These are phyloP conservation scores for Penaeus chinensis DNA, from an alignment of 1,140 invertebrate species.

Conservation along the genomic window DNA sequence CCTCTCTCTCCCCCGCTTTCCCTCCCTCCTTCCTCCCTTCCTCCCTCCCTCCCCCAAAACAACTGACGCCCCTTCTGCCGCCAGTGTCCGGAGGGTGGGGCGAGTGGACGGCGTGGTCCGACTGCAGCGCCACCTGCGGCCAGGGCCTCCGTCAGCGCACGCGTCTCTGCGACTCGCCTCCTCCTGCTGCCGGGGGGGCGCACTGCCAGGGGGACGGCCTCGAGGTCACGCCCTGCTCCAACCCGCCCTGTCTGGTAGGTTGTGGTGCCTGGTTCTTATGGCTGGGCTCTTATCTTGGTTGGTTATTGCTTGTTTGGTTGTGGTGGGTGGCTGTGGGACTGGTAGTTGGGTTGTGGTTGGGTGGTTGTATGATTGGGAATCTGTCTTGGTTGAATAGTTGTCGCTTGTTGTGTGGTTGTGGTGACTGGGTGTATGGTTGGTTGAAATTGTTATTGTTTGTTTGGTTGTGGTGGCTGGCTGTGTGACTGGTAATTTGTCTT, in stretches of 20 bases:
- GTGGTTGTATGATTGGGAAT: background rate
- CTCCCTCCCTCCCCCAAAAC: background rate
- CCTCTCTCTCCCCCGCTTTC: background rate
- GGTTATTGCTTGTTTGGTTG: too few species aligned
- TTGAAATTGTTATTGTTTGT: background rate
- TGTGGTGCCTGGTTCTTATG: background rate
- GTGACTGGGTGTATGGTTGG: background rate
- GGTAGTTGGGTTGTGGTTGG: too few species aligned
- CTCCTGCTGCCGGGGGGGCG: constrained; percentile 55
- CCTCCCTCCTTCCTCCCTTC: background rate
- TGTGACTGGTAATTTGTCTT: too few species aligned
- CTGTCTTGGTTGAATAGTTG: background rate
- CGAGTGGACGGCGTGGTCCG: constrained; percentile 85
- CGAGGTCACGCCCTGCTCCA: constrained; percentile 70
- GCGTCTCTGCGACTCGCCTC: constrained; percentile 66
- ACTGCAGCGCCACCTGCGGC: constrained; percentile 81
- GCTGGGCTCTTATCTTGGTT: background rate
- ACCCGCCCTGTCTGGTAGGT: constrained; percentile 71
- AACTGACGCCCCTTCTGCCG: background rate
- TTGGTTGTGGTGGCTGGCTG: too few species aligned
- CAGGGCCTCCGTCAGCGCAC: constrained; percentile 74
- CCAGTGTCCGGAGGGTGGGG: constrained; percentile 76
- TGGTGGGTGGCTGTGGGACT: too few species aligned
- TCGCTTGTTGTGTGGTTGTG: background rate
- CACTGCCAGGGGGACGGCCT: constrained; percentile 52